Percentiles rank a stretch among this genome's conserved stretches.
These are phyloP conservation scores for Myocastor coypus DNA, from an alignment of 2,113 vertebrate genomes.

Conservation along the genomic window DNA sequence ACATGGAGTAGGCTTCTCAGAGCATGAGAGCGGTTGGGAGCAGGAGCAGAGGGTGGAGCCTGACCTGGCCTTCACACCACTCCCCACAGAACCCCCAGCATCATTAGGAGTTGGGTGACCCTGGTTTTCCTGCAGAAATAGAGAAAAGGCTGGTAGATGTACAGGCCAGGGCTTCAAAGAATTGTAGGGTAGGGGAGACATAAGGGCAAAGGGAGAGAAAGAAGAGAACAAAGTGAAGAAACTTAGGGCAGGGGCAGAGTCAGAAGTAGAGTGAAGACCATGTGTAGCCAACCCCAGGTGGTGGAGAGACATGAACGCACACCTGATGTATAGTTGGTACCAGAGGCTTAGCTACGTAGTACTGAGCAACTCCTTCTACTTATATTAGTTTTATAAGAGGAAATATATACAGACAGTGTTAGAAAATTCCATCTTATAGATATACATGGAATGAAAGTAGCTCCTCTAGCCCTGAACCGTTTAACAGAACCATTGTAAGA, in stretches of 20 bases:
- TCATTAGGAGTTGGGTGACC: not conserved
- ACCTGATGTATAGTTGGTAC: conserved; percentile 23
- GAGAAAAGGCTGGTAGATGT: not conserved
- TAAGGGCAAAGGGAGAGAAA: not conserved
- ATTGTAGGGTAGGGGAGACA: not conserved
- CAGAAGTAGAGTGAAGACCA: not conserved
- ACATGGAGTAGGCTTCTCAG: not conserved
- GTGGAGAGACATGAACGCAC: not conserved
- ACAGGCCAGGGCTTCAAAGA: fast-evolving
- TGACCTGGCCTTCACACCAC: not conserved
- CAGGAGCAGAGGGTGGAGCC: no score
- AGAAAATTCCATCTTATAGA: conserved; percentile 43
- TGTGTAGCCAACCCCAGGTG: not conserved
- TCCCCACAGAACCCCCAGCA: not conserved
- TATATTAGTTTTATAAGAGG: conserved; percentile 44
- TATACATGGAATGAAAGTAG: not conserved
- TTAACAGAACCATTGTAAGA: not conserved
- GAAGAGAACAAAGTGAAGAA: not conserved
- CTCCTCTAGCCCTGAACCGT: not conserved
- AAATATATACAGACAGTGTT: not conserved
- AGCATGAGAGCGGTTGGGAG: not conserved
- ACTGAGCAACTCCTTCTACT: not conserved
- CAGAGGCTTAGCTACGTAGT: not conserved
- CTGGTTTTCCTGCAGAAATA: not conserved
- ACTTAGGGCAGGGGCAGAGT: not conserved